Evolutionary conservation across 2,888 invertebrate species (phyloP).

Genomic region (Rhingia campestris): DNA sequence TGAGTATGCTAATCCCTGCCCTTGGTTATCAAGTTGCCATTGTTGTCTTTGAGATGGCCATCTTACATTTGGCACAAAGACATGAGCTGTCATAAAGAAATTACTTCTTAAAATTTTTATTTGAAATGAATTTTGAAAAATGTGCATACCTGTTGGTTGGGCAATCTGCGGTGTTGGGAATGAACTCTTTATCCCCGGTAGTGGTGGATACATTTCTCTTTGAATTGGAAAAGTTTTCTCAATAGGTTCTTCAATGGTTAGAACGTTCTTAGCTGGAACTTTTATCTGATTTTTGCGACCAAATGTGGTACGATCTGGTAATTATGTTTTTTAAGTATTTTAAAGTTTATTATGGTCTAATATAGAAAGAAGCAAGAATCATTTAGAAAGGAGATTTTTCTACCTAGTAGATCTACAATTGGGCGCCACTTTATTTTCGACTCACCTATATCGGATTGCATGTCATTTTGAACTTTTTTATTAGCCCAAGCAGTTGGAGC

Average conservation of each 20-base stretch:
- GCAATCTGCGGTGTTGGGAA: conserved; percentile 61
- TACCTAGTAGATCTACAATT: no score
- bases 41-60: conserved; percentile 75
- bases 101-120: not conserved
- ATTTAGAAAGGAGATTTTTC: no score
- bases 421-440: no score
- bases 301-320: conserved; percentile 85
- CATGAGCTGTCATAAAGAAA: conserved; percentile 31
- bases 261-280: conserved; percentile 81
- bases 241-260: conserved; percentile 51
- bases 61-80: conserved; percentile 75
- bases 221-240: conserved; percentile 78
- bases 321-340: no score
- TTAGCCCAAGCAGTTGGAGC: conserved; percentile 76
- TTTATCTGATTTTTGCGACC: conserved; percentile 88
- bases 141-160: conserved; percentile 68
- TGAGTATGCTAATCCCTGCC: conserved; percentile 3
- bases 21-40: conserved; percentile 47
- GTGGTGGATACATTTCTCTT: conserved; percentile 77
- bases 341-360: no score
- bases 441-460: conserved; percentile 75
- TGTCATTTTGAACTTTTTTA: conserved; percentile 79
- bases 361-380: no score
- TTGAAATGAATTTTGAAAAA: not conserved
- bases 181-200: conserved; percentile 26